Percentiles rank a stretch among this genome's conserved stretches.
Conservation (phyloP, 1,140 invertebrate genomes). For the Phymastichus coffea region DNA sequence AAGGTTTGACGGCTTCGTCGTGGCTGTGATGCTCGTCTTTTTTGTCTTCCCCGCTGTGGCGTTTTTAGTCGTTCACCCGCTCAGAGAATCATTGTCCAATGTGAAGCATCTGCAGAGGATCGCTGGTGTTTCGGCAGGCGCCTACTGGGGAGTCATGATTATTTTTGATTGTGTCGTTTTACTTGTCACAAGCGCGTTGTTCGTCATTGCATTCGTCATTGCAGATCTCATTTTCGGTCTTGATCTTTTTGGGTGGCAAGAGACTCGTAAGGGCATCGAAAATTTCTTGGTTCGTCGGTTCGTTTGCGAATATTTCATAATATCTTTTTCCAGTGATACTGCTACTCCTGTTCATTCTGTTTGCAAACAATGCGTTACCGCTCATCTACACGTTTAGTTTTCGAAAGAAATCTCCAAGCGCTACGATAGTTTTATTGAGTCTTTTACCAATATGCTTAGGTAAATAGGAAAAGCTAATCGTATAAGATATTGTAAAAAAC, state of each 20-base stretch:
- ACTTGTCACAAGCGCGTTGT: not conserved
- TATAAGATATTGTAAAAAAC: not conserved
- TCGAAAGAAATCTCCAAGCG: conserved; percentile 37
- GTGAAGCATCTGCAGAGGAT: conserved; percentile 70
- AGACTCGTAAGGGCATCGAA: no score
- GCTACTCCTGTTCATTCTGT: conserved; percentile 38
- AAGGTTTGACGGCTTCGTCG: not conserved
- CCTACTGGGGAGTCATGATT: conserved; percentile 64
- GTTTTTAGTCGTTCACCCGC: conserved; percentile 46
- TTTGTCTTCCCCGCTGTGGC: conserved; percentile 38
- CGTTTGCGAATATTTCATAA: no score
- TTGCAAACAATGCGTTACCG: conserved; percentile 41
- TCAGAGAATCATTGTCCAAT: conserved; percentile 50
- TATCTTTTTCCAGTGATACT: conserved; percentile 39
- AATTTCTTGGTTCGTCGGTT: no score
- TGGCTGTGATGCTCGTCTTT: conserved; percentile 29
- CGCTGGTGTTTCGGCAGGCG: conserved; percentile 60
- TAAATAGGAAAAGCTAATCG: no score
- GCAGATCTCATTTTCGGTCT: not conserved
- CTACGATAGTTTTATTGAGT: conserved; percentile 35
- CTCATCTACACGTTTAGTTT: conserved; percentile 42
- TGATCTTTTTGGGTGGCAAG: not conserved
- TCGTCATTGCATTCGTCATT: not conserved
- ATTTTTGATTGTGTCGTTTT: conserved; percentile 55
- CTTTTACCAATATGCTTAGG: conserved; percentile 37